Base-by-base conservation (phyloP, 1,140 invertebrate species). In the Lasaia peninsularis region DNA sequence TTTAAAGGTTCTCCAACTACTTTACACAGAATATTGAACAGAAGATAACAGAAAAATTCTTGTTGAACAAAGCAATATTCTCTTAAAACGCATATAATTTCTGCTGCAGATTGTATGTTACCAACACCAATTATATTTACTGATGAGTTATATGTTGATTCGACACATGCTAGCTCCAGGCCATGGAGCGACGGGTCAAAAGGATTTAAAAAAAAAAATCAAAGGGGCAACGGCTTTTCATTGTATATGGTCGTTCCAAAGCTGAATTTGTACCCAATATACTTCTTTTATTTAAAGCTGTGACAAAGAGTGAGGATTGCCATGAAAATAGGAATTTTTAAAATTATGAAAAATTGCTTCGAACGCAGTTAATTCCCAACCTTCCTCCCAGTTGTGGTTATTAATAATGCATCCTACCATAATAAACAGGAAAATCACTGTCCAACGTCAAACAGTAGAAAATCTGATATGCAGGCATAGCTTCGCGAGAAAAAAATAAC, bases 321-420 rank as follows among this genome's bases (percentile, higher is more conserved):
- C 69, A 66, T 49, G 57, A 60, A 20, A 59, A 67, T 33, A 69
- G 71, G 71, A 64, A 71, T 56, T 54, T 48, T 24, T 21, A 33
- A 8, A 63, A 62, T 20, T 73, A 60, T 51, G 55, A 49, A 14
- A 62, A 66, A 56, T 71, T 60, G 65, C 9, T 67, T 11, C 18
- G 48, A 11, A 37, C 16, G 28, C 40, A 62, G 32, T 40, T 57
- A 14, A 33, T 62, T 31, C 49, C 60, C 11, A 56, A 62, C 52
- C 20, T 56, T 35, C 34, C 34, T 35, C 34, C 34, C n/a, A 35
- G 34, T 35, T 12, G 34, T 35, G 34, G 34, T 12, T 35, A 33
- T 24, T 35, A n/a, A 35, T 35, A 35, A n/a, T n/a, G n/a, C n/a
- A n/a, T n/a, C n/a, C 32, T 34, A 34, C 32, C 40, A 56, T 32